Evolutionary conservation across 1,140 invertebrate species (phyloP).

Genomic region (Antheraea mylitta): DNA sequence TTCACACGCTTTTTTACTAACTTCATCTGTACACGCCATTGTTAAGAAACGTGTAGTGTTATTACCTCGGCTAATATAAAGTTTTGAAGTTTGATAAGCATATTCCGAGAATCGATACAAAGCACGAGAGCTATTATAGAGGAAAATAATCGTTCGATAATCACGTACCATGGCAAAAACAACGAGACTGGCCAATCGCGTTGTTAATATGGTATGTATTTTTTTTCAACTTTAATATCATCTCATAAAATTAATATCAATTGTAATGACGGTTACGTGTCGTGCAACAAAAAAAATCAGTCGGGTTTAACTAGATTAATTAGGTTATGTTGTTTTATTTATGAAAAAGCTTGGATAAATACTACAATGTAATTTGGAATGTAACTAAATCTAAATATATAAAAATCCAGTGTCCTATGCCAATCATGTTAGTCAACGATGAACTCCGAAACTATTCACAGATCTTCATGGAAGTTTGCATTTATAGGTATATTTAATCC

Average conservation of each 20-base stretch:
- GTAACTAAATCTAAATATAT: no score
- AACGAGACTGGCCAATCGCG: conserved; percentile 31
- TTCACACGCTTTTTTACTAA: background rate
- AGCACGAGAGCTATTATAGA: background rate
- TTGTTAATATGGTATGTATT: conserved; percentile 27
- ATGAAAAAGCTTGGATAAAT: no score
- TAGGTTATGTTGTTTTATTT: no score
- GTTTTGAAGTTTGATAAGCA: background rate
- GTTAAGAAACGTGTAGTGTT: background rate
- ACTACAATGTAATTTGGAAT: no score
- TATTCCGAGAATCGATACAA: background rate
- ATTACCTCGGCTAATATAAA: background rate
- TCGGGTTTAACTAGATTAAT: background rate
- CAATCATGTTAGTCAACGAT: no score
- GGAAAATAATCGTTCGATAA: conserved; percentile 30
- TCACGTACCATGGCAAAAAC: conserved; percentile 45
- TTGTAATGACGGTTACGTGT: conserved; percentile 44
- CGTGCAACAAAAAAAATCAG: conserved; percentile 37
- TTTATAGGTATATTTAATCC: no score
- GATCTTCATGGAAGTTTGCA: no score
- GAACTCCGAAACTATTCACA: no score
- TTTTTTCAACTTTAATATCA: conserved; percentile 40
- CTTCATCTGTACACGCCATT: background rate
- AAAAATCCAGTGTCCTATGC: no score
- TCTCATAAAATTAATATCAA: conserved; percentile 71